Conservation (phyloP, 2,797 vertebrate species). For the Phrynocephalus guinanensis region DNA sequence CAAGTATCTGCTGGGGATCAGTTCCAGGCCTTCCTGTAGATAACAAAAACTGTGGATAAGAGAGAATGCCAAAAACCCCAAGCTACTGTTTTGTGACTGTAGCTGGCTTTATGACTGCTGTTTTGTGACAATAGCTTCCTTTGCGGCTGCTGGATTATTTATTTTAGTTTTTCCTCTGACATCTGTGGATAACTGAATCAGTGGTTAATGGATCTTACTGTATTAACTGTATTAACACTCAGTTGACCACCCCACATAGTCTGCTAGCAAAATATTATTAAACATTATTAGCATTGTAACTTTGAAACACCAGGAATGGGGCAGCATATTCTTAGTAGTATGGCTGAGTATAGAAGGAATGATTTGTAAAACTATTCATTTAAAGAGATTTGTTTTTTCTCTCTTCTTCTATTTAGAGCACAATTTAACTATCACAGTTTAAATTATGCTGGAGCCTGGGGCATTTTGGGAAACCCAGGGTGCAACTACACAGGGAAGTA, state of each 20-base stretch:
- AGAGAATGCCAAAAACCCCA: too few relatives aligned
- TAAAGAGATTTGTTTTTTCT: neutral
- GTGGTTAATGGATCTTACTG: too few relatives aligned
- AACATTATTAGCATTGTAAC: slow-evolving; percentile 29
- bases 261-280: slow-evolving; percentile 46
- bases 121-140: too few relatives aligned
- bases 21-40: too few relatives aligned
- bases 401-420: neutral
- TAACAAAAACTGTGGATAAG: too few relatives aligned
- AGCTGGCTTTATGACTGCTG: too few relatives aligned
- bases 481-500: too few relatives aligned
- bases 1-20: too few relatives aligned
- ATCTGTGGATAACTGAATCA: too few relatives aligned
- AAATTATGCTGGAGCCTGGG: neutral
- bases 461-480: neutral
- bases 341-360: neutral
- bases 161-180: too few relatives aligned
- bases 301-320: slow-evolving; percentile 26
- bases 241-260: neutral
- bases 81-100: too few relatives aligned
- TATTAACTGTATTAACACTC: neutral
- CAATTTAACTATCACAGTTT: neutral
- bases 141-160: too few relatives aligned
- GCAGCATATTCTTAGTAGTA: slow-evolving; percentile 14
- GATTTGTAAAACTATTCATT: neutral